Evolutionary conservation across 2,797 vertebrate genomes (phyloP).

Genomic region (Ara ararauna): DNA sequence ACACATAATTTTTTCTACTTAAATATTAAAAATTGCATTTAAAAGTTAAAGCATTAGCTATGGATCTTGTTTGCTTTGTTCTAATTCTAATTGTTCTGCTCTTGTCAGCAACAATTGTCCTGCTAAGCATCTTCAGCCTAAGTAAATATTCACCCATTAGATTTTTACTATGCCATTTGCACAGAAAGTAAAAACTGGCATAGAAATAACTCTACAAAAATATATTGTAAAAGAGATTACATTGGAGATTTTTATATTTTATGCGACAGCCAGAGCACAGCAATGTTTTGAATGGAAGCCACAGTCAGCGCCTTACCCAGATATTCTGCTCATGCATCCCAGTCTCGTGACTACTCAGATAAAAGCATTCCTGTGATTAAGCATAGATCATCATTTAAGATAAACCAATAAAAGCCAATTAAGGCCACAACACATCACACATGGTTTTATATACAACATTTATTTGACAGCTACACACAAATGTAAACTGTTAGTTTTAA

Average conservation of each 20-base stretch:
- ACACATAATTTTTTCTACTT: background rate
- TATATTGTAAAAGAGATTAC: background rate
- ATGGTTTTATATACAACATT: background rate
- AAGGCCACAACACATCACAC: background rate
- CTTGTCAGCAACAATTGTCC: background rate
- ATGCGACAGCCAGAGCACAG: background rate
- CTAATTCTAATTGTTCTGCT: background rate
- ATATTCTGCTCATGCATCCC: background rate
- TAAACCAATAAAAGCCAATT: slow-evolving; percentile 29
- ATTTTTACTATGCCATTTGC: background rate
- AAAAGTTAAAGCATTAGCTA: background rate
- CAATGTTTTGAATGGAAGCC: background rate
- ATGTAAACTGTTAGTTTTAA: background rate
- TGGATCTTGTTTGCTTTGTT: background rate
- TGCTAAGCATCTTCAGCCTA: background rate
- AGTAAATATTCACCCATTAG: background rate
- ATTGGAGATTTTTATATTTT: background rate
- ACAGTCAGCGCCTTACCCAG: background rate
- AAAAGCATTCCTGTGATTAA: background rate
- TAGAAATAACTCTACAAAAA: background rate
- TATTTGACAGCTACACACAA: background rate
- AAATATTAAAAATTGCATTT: background rate
- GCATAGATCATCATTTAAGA: background rate
- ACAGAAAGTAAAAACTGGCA: slow-evolving; percentile 1
- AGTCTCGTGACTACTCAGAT: background rate